Conservation (phyloP, 2,888 invertebrate genomes). For the Pandemis cinnamomeana region DNA sequence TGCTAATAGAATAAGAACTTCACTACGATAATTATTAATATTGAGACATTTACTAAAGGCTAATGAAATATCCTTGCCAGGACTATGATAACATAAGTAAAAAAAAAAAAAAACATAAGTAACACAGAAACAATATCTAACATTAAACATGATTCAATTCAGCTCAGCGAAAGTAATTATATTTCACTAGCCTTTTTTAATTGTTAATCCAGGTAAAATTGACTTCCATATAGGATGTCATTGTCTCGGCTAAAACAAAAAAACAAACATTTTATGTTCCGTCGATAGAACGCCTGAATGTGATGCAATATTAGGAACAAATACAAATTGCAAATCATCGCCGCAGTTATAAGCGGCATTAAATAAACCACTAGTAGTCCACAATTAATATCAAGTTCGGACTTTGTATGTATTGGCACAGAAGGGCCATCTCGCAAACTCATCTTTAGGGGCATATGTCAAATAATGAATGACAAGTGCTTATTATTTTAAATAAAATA, state of each 20-base stretch:
- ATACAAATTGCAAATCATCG: neutral
- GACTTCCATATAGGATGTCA: slow-evolving; percentile 31
- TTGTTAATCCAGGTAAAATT: slow-evolving; percentile 9
- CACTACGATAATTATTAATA: neutral
- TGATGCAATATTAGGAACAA: neutral
- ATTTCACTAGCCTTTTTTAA: slow-evolving; percentile 25
- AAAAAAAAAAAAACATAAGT: too few species aligned
- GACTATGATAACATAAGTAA: slow-evolving; percentile 12
- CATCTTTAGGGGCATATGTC: too few species aligned
- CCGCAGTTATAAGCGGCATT: too few species aligned
- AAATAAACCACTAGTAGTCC: too few species aligned
- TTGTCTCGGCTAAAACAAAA: slow-evolving; percentile 21
- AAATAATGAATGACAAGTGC: too few species aligned
- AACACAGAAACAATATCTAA: slow-evolving; percentile 18
- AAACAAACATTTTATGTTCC: neutral
- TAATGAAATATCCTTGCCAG: slow-evolving; percentile 26
- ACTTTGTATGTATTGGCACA: too few species aligned
- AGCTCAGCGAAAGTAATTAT: neutral
- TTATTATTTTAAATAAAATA: too few species aligned
- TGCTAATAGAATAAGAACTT: neutral
- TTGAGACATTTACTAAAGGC: neutral
- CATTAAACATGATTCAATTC: neutral
- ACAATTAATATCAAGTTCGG: too few species aligned
- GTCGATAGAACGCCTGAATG: neutral
- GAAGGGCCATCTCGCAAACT: too few species aligned